These are phyloP conservation scores for Trididemnum miniatum DNA, from an alignment of 23 tunicate species.

Conservation along the genomic window DNA sequence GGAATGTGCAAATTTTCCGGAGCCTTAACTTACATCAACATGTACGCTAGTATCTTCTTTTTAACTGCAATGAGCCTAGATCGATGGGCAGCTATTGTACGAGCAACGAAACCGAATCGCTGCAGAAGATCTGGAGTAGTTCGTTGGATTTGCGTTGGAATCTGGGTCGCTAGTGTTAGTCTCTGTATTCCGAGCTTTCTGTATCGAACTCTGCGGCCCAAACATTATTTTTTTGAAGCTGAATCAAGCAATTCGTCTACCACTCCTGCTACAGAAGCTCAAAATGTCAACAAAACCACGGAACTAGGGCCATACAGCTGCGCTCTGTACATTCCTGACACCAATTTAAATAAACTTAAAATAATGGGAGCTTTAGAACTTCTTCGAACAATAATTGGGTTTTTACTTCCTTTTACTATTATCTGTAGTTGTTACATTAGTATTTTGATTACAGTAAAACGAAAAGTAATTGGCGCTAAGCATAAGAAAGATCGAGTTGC, in stretches of 20 bases:
- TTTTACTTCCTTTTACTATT: constrained; percentile 61
- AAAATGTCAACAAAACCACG: neutral
- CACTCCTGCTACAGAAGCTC: neutral
- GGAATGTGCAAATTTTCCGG: constrained; percentile 59
- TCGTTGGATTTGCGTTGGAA: constrained; percentile 35
- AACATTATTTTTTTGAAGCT: neutral
- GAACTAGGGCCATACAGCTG: neutral
- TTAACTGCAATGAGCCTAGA: constrained; percentile 82
- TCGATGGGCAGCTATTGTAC: constrained; percentile 77
- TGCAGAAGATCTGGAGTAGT: constrained; percentile 30
- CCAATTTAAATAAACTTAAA: neutral
- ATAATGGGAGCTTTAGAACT: constrained; percentile 54
- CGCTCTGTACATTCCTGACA: neutral
- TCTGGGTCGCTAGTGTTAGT: constrained; percentile 54
- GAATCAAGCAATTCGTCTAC: too few species aligned
- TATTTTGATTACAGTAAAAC: constrained; percentile 58
- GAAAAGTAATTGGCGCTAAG: constrained; percentile 53
- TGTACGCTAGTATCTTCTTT: constrained; percentile 82
- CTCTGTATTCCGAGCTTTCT: constrained; percentile 54
- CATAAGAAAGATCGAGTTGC: constrained; percentile 65
- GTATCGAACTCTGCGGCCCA: constrained; percentile 23
- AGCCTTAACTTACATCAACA: constrained; percentile 46
- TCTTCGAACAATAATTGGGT: constrained; percentile 48
- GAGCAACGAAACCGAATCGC: constrained; percentile 48
- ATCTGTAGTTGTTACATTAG: constrained; percentile 63